Conservation (phyloP, 1,140 invertebrate species). For the Cecropterus lyciades region DNA sequence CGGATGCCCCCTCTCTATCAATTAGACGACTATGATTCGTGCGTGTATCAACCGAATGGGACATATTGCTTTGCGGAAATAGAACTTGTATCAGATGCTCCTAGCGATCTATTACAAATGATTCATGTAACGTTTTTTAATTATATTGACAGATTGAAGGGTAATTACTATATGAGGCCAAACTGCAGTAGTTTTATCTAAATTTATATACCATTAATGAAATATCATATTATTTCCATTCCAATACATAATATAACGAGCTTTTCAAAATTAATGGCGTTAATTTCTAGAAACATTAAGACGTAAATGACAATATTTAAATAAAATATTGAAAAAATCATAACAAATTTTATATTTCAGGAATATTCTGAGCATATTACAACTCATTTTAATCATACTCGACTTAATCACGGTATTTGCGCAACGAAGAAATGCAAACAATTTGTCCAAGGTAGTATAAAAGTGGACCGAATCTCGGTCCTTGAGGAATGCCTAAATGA, state of each 20-base stretch:
- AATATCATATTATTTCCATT: too few relatives aligned
- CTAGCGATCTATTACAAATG: constrained; percentile 33
- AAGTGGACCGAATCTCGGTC: constrained; percentile 24
- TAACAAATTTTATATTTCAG: constrained; percentile 34
- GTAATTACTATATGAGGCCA: too few relatives aligned
- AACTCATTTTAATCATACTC: constrained; percentile 56
- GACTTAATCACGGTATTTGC: constrained; percentile 53
- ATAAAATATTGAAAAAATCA: too few relatives aligned
- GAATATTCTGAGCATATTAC: constrained; percentile 52
- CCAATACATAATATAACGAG: too few relatives aligned
- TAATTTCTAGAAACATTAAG: too few relatives aligned
- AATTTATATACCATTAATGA: too few relatives aligned
- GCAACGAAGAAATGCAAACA: constrained; percentile 49
- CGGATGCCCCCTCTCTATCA: constrained; percentile 38
- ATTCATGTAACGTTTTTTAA: too few relatives aligned
- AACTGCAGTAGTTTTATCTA: too few relatives aligned
- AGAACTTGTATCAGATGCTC: constrained; percentile 37
- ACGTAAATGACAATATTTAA: too few relatives aligned
- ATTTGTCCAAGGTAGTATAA: constrained; percentile 32
- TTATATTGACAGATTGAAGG: too few relatives aligned
- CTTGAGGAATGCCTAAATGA: constrained; percentile 53
- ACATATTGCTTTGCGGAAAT: constrained; percentile 35
- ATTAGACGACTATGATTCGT: too few relatives aligned
- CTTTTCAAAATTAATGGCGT: too few relatives aligned
- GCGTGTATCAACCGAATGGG: constrained; percentile 23